Base-by-base conservation (phyloP, 2,797 vertebrate species). In the Artibeus lituratus region DNA sequence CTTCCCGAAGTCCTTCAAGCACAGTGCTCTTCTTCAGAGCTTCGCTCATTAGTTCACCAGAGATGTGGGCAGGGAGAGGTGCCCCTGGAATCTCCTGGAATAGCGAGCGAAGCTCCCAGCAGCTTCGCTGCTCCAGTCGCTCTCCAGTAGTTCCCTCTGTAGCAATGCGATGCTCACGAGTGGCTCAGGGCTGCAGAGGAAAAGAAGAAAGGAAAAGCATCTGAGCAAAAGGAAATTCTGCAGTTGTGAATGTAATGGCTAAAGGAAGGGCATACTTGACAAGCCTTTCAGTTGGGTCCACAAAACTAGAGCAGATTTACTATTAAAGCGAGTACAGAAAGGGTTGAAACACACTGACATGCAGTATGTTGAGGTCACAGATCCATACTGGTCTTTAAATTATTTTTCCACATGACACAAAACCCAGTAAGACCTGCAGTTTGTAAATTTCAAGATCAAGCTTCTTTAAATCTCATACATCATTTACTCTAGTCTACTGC, bases 321-420 rank as follows among this genome's bases (percentile, higher is more conserved):
- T 76, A 92, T 0, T 67, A 81, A 80, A 77, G 37, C 47, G 37
- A 87, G 49, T 24, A 67, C 7, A 4, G 83, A 39, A 84, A 76
- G 65, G 24, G 57, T 0, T 89, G 69, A 80, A 72, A 73, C 80
- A 76, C 72, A 88, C 26, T 32, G 44, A 77, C 18, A 24, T 0
- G 7, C 14, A 18, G 35, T n/a, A 49, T 26, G 73, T 32, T 67
- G 91, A 90, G 32, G 69, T 90, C 91, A 73, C 0, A 69, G 26
- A 73, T 62, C 70, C 49, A 22, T 4, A 26, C 1, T 47, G 35
- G 62, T 67, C 76, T 93, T 90, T 65, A 77, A 92, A 74, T 7
- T 81, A 74, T 59, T 92, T 91, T 95, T 92, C 67, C 92, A 83
- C 81, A 47, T 57, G 70, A 95, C 69, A 92, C 55, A 92, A 93